These are phyloP conservation scores for Orientallactaga sibirica DNA, from an alignment of 2,797 vertebrate species.

Conservation along the genomic window DNA sequence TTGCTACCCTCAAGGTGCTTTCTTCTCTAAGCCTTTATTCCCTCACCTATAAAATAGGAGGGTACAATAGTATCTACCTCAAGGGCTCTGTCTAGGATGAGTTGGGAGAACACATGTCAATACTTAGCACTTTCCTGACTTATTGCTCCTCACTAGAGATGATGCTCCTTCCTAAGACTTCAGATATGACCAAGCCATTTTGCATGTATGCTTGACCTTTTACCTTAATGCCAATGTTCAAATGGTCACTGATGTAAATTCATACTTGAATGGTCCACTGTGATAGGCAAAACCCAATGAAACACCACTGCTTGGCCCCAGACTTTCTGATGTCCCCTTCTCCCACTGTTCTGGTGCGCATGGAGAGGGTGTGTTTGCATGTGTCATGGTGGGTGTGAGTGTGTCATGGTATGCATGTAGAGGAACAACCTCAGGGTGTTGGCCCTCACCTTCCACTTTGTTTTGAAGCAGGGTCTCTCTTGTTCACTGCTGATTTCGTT, in stretches of 20 bases:
- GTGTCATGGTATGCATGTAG: too few relatives aligned
- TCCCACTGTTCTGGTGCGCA: not conserved
- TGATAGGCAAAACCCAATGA: not conserved
- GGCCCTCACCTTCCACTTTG: too few relatives aligned
- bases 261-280: not conserved
- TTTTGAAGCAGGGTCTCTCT: too few relatives aligned
- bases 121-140: not conserved
- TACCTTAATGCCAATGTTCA: not conserved
- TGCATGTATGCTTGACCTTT: not conserved
- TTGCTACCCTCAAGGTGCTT: not conserved
- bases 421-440: too few relatives aligned
- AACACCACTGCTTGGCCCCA: not conserved
- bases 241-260: not conserved
- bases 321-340: not conserved
- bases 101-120: not conserved
- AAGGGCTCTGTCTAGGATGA: constrained; percentile 5
- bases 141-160: not conserved
- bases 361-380: too few relatives aligned
- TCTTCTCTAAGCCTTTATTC: not conserved
- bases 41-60: constrained; percentile 48
- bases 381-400: too few relatives aligned
- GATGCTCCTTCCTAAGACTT: not conserved
- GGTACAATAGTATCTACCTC: not conserved
- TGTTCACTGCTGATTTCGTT: too few relatives aligned
- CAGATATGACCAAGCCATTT: not conserved